Evolutionary conservation across 2,113 vertebrate species (phyloP), one percentile per base, ranked within the genome.

Genomic region (Trogon surrucura): DNA sequence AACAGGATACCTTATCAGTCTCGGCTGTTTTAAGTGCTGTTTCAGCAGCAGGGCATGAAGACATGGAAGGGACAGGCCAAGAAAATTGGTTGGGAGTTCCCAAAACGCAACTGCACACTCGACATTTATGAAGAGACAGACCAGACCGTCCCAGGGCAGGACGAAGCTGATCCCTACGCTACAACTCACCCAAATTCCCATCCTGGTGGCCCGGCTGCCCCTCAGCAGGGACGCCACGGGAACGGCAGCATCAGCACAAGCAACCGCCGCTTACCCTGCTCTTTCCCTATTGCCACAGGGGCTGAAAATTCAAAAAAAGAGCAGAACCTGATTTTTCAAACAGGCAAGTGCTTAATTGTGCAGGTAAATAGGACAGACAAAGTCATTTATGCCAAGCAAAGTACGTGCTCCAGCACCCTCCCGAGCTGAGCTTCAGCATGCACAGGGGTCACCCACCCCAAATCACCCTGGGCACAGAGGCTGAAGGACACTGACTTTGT

Each of bases 1-100:
- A 94, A 96, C 94, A 95, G 89, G 93, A 96, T 85, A 93, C 83
- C 64, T 95, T 96, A 97, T 95, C 92, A 79, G 92, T 89, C 87
- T 91, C 16, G 67, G 84, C 88, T 70, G 79, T 3, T 92, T 80
- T 73, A 70, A 93, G 86, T 60, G 78, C 81, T 92, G 85, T 94
- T 96, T 96, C 93, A 96, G 90, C 91, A 96, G 88, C 44, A 54
- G 79, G n/a, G 85, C 71, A 94, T 3, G 36, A 93, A 85, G 71
- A 91, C 1, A 7, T 56, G 54, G 80, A 90, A 90, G 9, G 56
- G 56, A 51, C 47, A 78, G 38, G 66, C 62, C 18, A 47, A 85
- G 73, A 93, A 88, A 87, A 80, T 27, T 21, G 53, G 20, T 6
- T 53, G 34, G 32, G 54, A 85, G 41, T 57, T 64, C 62, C 81